Base-by-base conservation (phyloP, 1,140 invertebrate species). In the Helicoverpa zea region DNA sequence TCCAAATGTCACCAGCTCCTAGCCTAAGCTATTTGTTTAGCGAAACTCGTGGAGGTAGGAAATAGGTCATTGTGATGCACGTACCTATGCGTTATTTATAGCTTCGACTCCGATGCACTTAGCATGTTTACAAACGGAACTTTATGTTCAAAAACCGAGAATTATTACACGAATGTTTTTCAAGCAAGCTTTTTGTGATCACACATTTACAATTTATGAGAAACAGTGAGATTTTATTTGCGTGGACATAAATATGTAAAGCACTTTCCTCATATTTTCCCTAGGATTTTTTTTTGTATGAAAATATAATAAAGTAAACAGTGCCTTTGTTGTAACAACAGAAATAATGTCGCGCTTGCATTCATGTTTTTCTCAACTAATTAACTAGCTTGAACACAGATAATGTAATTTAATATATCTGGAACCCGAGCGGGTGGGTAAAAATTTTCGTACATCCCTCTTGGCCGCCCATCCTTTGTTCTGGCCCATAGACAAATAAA, bases 1-100 rank as follows among this genome's bases (percentile, higher is more conserved):
- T 68, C 13, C 47, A 23, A 51, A 49, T n/a, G 18, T 23, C 11
- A 10, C n/a, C 52, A 12, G 2, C 18, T 23, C 18, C 16, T 3
- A 51, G 43, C 2, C 16, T 51, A 23, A 13, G 64, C 30, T 23
- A 30, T 68, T 68, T 51, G 64, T 68, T 51, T 51, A 47, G n/a
- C 47, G 16, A 51, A 51, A 68, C 64, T 11, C 18, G 59, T 51
- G 47, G 18, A 68, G 64, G 16, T 51, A 51, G 47, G 11, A 68
- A 51, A 68, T 68, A 49, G 64, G 64, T 68, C 64, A 68, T 68
- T 13, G 16, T 49, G 64, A 51, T 51, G 16, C 64, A 68, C 43
- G 61, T 64, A 43, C 43, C 64, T 47, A 68, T 47, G 10, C 3
- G 35, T 66, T 66, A 66, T 66, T 66, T 66, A 66, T n/a, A 16